A percentile compares a stretch with the other conserved stretches of the same genome.
phyloP scores from a whole-genome alignment of 1,140 invertebrate species.

The Nasonia longicornis region DNA sequence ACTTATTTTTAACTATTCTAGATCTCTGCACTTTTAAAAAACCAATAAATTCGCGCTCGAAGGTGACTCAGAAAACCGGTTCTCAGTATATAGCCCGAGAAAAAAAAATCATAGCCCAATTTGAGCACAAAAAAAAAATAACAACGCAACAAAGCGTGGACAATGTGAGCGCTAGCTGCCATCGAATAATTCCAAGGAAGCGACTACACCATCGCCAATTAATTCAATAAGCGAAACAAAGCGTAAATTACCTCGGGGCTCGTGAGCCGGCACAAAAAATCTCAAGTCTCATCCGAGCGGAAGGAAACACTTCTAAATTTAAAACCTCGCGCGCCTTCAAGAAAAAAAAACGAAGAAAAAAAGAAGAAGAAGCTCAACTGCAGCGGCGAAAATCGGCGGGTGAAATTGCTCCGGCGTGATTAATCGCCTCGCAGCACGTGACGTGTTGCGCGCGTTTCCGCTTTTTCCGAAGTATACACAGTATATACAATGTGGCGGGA shows the following conservation, averaged over 20 bases:
- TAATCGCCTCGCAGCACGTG: slow-evolving; percentile 28
- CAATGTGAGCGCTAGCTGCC: background rate
- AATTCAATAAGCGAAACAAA: slow-evolving; percentile 11
- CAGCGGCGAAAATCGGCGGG: slow-evolving; percentile 10
- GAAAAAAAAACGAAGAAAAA: background rate
- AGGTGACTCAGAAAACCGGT: too few species aligned
- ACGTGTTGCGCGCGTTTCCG: slow-evolving; percentile 45
- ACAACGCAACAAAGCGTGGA: background rate
- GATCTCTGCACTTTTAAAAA: too few species aligned
- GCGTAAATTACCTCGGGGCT: background rate
- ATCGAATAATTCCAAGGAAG: background rate
- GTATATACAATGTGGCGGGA: too few species aligned
- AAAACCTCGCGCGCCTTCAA: background rate
- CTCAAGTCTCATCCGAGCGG: background rate
- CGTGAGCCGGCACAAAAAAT: background rate
- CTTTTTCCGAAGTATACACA: slow-evolving; percentile 26
- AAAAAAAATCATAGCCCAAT: too few species aligned
- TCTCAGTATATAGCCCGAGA: too few species aligned
- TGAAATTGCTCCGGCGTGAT: slow-evolving; percentile 25
- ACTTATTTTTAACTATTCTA: too few species aligned
- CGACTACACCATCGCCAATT: background rate
- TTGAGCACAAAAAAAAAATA: too few species aligned
- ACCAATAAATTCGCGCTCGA: too few species aligned
- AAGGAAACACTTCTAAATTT: slow-evolving; percentile 41
- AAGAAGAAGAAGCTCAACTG: background rate